A percentile compares a stretch with the other conserved stretches of the same genome.
These are phyloP conservation scores for Hypomecis atomaria DNA, from an alignment of 2,888 invertebrate species.

Conservation along the genomic window DNA sequence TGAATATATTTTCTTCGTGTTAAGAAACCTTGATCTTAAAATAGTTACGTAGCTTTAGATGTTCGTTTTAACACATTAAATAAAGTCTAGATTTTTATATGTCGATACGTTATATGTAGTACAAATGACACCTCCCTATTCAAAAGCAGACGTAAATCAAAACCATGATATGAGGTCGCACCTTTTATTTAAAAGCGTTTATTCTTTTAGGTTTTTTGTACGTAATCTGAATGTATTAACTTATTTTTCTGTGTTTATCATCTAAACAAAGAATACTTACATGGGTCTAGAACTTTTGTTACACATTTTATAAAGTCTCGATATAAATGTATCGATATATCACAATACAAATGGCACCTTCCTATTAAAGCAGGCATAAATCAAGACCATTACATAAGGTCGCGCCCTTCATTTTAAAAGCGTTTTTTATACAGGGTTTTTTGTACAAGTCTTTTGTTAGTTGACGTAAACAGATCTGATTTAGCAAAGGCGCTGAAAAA, in stretches of 20 bases:
- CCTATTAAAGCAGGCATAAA: conserved; percentile 19
- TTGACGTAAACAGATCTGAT: conserved; percentile 20
- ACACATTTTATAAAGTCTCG: neutral
- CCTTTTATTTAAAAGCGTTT: too few relatives aligned
- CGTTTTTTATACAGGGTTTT: conserved; percentile 8
- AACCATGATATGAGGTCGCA: too few relatives aligned
- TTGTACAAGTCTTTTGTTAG: conserved; percentile 1
- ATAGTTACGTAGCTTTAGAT: too few relatives aligned
- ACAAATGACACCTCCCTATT: conserved; percentile 4
- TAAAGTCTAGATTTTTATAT: neutral
- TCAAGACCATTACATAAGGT: conserved; percentile 19
- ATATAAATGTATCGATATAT: neutral
- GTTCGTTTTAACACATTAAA: neutral
- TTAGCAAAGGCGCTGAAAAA: neutral
- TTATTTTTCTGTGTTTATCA: too few relatives aligned
- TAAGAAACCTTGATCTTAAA: too few relatives aligned
- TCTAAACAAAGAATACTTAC: too few relatives aligned
- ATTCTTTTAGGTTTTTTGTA: too few relatives aligned
- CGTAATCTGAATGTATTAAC: too few relatives aligned
- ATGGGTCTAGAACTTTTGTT: too few relatives aligned
- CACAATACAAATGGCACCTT: neutral
- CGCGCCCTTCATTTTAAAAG: conserved; percentile 9
- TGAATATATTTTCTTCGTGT: too few relatives aligned
- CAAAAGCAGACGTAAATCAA: conserved; percentile 20
- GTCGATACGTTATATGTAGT: neutral